Conservation (phyloP, 1,140 invertebrate genomes). For the Diabrotica virgifera region DNA sequence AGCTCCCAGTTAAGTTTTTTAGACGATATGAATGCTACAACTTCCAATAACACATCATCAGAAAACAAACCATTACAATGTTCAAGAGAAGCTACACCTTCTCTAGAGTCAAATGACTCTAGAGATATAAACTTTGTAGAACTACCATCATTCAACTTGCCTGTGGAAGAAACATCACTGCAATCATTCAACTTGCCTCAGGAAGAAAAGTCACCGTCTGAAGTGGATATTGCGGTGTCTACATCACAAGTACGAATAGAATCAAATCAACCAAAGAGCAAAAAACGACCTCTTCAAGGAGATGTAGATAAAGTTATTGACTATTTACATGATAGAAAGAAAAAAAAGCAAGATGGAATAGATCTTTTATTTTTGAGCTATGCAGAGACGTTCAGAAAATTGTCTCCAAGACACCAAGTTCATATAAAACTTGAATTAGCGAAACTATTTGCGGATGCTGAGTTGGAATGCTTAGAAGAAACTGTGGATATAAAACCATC, state of each 20-base stretch:
- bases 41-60: too few species aligned
- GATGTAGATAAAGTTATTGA: conserved; percentile 6
- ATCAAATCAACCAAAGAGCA: not conserved
- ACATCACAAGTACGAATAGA: not conserved
- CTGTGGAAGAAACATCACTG: not conserved
- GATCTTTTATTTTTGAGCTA: conserved; percentile 18
- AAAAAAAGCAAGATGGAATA: conserved; percentile 10
- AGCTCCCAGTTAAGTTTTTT: conserved; percentile 11
- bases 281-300: not conserved
- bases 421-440: conserved; percentile 12
- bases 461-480: conserved; percentile 3
- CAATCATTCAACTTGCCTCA: not conserved
- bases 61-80: too few species aligned
- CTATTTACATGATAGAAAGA: conserved; percentile 7
- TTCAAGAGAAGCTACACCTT: too few species aligned
- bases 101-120: too few species aligned
- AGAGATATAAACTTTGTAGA: conserved; percentile 8
- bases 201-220: conserved; percentile 9
- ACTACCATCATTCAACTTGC: conserved; percentile 4
- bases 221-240: not conserved
- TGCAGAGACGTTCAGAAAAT: conserved; percentile 19
- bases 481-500: too few species aligned
- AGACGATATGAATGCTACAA: not conserved
- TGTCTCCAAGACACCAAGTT: not conserved
- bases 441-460: conserved; percentile 6